phyloP scores from a whole-genome alignment of 92 coral and sea anemone species.

The Actinernus sp. region DNA sequence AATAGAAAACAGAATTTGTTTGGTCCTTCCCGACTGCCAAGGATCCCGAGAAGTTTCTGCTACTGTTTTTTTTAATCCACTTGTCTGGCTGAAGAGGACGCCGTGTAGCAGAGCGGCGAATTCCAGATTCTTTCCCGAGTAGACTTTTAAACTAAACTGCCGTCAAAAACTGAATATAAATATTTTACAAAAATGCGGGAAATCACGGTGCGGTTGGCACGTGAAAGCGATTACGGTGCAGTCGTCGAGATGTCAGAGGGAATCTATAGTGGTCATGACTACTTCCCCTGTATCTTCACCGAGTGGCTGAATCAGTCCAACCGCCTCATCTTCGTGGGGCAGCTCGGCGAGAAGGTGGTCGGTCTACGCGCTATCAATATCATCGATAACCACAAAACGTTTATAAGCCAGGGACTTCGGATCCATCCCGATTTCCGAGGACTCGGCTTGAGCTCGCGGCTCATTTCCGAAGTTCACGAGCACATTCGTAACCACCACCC shows the following conservation, averaged over 20 bases:
- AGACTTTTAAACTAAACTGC: too few species aligned
- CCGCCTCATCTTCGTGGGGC: slow-evolving; percentile 84
- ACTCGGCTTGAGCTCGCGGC: slow-evolving; percentile 81
- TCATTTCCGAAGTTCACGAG: slow-evolving; percentile 80
- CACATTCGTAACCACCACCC: slow-evolving; percentile 74
- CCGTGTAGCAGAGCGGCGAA: too few species aligned
- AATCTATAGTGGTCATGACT: slow-evolving; percentile 91
- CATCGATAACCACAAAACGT: slow-evolving; percentile 84
- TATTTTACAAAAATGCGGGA: slow-evolving; percentile 76
- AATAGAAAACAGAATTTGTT: too few species aligned
- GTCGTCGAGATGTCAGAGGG: slow-evolving; percentile 89
- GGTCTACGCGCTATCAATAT: slow-evolving; percentile 94
- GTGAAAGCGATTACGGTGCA: slow-evolving; percentile 64
- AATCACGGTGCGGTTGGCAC: slow-evolving; percentile 73
- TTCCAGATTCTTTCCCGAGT: too few species aligned
- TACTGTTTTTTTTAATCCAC: too few species aligned
- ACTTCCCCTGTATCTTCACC: slow-evolving; percentile 84
- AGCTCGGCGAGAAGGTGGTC: slow-evolving; percentile 67
- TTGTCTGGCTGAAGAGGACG: too few species aligned
- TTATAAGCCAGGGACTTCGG: slow-evolving; percentile 92
- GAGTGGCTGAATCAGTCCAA: slow-evolving; percentile 75
- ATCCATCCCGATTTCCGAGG: slow-evolving; percentile 93
- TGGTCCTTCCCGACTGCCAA: too few species aligned
- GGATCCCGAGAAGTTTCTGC: too few species aligned
- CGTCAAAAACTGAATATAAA: too few species aligned